Conservation (phyloP, 2,888 invertebrate genomes). For the Meta bourneti region DNA sequence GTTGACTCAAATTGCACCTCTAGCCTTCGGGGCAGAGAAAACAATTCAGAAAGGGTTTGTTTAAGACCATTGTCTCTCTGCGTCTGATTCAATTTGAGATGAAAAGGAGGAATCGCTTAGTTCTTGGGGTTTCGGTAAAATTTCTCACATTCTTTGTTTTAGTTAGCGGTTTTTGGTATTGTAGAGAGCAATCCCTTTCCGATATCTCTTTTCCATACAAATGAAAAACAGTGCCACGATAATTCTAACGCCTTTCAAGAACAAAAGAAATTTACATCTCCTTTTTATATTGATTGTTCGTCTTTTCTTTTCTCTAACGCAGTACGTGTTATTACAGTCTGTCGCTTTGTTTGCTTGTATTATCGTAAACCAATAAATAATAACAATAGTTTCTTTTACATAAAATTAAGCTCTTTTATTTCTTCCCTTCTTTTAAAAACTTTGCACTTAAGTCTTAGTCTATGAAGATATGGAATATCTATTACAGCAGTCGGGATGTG, state of each 20-base stretch:
- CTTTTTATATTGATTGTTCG: background rate
- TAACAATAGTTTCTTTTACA: background rate
- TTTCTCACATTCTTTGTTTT: background rate
- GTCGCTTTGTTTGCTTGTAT: background rate
- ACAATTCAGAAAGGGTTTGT: constrained; percentile 34
- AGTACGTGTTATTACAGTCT: background rate
- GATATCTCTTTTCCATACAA: background rate
- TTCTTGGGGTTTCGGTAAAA: background rate
- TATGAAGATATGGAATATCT: no score
- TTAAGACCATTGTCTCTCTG: constrained; percentile 39
- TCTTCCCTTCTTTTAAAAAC: no score
- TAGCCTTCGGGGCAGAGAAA: constrained; percentile 20
- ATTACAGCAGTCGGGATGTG: no score
- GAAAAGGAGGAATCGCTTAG: constrained; percentile 2
- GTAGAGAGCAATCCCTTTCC: background rate
- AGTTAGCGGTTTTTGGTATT: background rate
- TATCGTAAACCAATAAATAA: background rate
- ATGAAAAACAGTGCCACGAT: background rate
- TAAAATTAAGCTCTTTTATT: no score
- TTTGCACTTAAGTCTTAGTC: no score
- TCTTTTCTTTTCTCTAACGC: background rate
- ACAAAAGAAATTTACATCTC: background rate
- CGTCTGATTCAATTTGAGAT: constrained; percentile 42
- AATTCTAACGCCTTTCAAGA: background rate
- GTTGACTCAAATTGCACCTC: constrained; percentile 55